Evolutionary conservation across 2,888 invertebrate species (phyloP), one percentile per base, ranked within the genome.

Genomic region (Lepas anatifera): DNA sequence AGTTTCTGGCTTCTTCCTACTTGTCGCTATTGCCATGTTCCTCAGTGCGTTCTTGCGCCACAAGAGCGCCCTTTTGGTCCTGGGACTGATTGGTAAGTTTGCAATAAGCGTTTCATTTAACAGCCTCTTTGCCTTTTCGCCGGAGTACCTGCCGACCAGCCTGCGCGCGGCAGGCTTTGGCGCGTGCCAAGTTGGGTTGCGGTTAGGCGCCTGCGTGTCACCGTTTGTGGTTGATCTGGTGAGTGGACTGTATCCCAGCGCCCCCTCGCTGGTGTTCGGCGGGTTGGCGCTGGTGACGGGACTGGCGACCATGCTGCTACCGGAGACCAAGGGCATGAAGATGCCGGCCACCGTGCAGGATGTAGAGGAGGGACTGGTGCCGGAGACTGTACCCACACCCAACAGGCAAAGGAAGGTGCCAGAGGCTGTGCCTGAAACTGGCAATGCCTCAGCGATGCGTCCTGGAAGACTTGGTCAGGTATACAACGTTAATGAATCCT

Each of bases 151-250:
- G 8, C 52, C 52, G 27, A 52, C 52, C 83, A 39, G 75, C 81
- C 13, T 83, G 83, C 75, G 79, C 81, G 1, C 80, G 81, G 74
- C 79, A 81, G 74, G 27, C 13, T 29, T 52, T 18, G 52, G 52
- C 8, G 7, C 27, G 27, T 25, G 27, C 11, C 29, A 25, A 16
- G 13, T 29, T 8, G 10, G 8, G 25, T 81, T 81, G 10, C 77
- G 82, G 73, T 76, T 82, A n/a, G 83, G 83, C 2, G 82, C 80
- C 68, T 77, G 83, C 43, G 75, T 81, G 29, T 81, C 82, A 29
- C 81, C 81, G 22, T 80, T 81, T 73, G 72, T 79, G 50, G 74
- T 79, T 71, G 74, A 74, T 67, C 69, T 70, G 68, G 70, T 70
- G 35, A 58, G 70, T 35, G 37, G 63, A 27, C 71, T 58, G 29